These are phyloP conservation scores for Ichneumon xanthorius DNA, from an alignment of 2,888 invertebrate species.

Conservation along the genomic window DNA sequence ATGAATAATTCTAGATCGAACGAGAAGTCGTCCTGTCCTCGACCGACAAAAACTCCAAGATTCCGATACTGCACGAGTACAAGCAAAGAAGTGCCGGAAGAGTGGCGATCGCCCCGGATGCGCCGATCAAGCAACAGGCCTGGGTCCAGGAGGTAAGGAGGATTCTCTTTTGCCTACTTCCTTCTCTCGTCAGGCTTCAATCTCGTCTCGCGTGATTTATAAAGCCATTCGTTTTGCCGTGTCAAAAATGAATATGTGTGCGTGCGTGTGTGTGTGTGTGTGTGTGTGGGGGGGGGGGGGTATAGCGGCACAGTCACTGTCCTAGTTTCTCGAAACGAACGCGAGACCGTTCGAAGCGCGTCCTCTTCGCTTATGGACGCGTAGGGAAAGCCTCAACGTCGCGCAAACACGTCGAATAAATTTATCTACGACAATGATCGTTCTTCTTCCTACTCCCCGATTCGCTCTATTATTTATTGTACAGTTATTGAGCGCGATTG, in stretches of 20 bases:
- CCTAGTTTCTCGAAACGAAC: conserved; percentile 58
- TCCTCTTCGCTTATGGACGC: conserved; percentile 53
- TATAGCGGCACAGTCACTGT: conserved; percentile 51
- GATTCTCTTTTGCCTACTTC: conserved; percentile 25
- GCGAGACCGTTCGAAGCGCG: conserved; percentile 51
- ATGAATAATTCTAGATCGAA: conserved; percentile 88
- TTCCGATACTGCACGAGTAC: conserved; percentile 91
- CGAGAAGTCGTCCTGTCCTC: conserved; percentile 91
- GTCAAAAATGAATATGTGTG: conserved; percentile 11
- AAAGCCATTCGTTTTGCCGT: conserved; percentile 47
- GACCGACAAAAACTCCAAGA: conserved; percentile 91
- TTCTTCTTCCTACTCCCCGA: conserved; percentile 42
- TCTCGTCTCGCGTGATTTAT: conserved; percentile 39
- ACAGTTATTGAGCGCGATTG: conserved; percentile 62
- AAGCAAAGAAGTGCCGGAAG: conserved; percentile 86
- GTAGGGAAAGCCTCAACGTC: conserved; percentile 58
- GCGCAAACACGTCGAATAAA: conserved; percentile 48
- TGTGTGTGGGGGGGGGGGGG: not conserved
- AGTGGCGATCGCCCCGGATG: conserved; percentile 90
- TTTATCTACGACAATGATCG: conserved; percentile 63
- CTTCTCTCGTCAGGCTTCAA: conserved; percentile 2
- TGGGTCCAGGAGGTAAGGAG: conserved; percentile 87
- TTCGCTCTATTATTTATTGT: conserved; percentile 68
- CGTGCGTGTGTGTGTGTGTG: not conserved
- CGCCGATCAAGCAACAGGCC: conserved; percentile 90